Conservation (phyloP, 1,140 invertebrate genomes). For the Drosophila lacertosa region DNA sequence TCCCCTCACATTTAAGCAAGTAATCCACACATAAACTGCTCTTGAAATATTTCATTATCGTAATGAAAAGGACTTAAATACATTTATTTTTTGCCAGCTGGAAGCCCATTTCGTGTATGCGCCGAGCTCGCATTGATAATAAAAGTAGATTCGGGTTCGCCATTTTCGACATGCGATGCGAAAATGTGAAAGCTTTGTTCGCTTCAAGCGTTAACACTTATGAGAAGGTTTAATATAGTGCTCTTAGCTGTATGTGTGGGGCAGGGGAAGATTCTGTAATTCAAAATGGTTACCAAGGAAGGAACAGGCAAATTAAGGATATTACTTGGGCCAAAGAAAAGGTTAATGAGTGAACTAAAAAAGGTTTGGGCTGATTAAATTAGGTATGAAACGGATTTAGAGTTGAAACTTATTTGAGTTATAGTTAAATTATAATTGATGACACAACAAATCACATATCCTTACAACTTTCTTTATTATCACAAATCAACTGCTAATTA, state of each 20-base stretch:
- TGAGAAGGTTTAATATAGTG: constrained; percentile 7
- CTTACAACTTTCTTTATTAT: constrained; percentile 8
- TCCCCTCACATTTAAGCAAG: constrained; percentile 65
- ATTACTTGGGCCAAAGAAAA: neutral
- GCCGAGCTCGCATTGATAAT: constrained; percentile 60
- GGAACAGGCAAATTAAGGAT: constrained; percentile 36
- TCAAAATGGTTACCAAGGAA: constrained; percentile 5
- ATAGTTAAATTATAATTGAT: constrained; percentile 2
- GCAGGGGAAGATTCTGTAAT: constrained; percentile 1
- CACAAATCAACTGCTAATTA: constrained; percentile 31
- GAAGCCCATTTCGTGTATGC: constrained; percentile 26
- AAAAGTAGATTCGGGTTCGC: constrained; percentile 49
- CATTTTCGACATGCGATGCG: constrained; percentile 40
- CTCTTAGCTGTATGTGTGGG: constrained; percentile 7
- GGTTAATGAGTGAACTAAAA: too few relatives aligned
- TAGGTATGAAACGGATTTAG: too few relatives aligned
- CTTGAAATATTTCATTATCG: constrained; percentile 80
- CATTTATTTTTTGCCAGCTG: constrained; percentile 64
- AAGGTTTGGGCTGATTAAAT: too few relatives aligned
- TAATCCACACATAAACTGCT: constrained; percentile 80
- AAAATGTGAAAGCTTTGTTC: constrained; percentile 30
- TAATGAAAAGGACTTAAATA: constrained; percentile 74
- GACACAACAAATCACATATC: neutral
- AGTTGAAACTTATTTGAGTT: too few relatives aligned
- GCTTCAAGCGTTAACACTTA: constrained; percentile 35